Evolutionary conservation across 2,888 invertebrate species (phyloP).

Genomic region (Mesopsocus fuscifrons): DNA sequence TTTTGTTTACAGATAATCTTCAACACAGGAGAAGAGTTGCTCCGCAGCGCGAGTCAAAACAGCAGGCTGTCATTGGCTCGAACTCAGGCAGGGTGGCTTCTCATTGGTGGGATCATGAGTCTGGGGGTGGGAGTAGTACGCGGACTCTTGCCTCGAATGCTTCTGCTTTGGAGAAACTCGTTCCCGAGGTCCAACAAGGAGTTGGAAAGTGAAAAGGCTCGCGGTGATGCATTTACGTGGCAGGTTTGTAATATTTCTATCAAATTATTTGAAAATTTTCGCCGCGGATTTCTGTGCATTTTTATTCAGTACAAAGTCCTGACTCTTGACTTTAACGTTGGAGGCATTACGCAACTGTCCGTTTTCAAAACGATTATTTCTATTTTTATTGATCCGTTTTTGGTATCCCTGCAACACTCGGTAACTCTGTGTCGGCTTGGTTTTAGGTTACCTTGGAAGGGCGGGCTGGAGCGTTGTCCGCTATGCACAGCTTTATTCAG

Average conservation of each 20-base stretch:
- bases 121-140: conserved; percentile 82
- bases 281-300: too few relatives aligned
- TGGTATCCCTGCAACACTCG: too few relatives aligned
- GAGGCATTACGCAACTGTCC: too few relatives aligned
- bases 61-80: conserved; percentile 84
- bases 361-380: too few relatives aligned
- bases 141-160: conserved; percentile 79
- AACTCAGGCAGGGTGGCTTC: conserved; percentile 93
- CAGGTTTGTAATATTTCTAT: conserved; percentile 34
- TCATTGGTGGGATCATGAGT: conserved; percentile 93
- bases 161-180: conserved; percentile 90
- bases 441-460: conserved; percentile 77
- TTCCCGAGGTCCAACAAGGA: conserved; percentile 94
- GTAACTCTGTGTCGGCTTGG: too few relatives aligned
- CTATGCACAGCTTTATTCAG: conserved; percentile 81
- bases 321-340: too few relatives aligned
- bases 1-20: conserved; percentile 46
- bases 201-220: conserved; percentile 86
- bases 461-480: conserved; percentile 86
- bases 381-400: too few relatives aligned
- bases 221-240: conserved; percentile 98
- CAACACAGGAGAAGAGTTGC: conserved; percentile 88
- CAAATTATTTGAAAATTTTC: background rate
- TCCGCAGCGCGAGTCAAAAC: conserved; percentile 92
- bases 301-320: too few relatives aligned